Percentiles rank a stretch among this genome's conserved stretches.
Conservation (phyloP, 2,888 invertebrate genomes). For the Rhyacophila evoluta region DNA sequence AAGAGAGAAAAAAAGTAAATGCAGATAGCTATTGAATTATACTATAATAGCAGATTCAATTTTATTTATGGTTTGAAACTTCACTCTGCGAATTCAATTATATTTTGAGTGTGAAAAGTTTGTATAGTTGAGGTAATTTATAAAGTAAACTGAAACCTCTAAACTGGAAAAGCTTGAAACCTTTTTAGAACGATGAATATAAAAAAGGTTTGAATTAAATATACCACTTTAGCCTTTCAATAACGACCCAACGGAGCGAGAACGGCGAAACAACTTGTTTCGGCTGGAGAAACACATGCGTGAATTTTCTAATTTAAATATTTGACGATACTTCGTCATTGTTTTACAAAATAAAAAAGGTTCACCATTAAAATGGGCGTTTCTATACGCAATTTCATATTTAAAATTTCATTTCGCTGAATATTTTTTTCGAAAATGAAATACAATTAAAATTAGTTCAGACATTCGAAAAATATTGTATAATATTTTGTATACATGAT, state of each 20-base stretch:
- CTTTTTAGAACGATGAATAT: conserved; percentile 14
- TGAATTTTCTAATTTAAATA: conserved; percentile 24
- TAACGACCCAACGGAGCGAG: conserved; percentile 9
- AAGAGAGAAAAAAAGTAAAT: neutral
- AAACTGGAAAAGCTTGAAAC: conserved; percentile 2
- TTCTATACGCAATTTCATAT: neutral
- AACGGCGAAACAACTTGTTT: conserved; percentile 14
- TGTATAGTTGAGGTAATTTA: conserved; percentile 16
- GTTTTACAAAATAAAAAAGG: conserved; percentile 21
- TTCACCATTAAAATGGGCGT: neutral
- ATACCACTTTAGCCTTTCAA: conserved; percentile 22
- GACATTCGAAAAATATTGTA: too few relatives aligned
- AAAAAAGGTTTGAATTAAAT: conserved; percentile 21
- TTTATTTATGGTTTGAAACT: neutral
- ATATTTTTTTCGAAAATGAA: neutral
- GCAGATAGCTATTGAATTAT: neutral
- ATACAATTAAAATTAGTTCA: neutral
- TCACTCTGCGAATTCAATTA: conserved; percentile 2
- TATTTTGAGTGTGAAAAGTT: conserved; percentile 8
- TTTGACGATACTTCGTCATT: conserved; percentile 24
- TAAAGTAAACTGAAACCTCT: conserved; percentile 14
- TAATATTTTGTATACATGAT: too few relatives aligned
- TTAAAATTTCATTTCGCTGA: neutral
- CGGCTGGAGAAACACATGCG: conserved; percentile 24
- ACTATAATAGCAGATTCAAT: neutral